These are phyloP conservation scores for Piaya cayana DNA, from an alignment of 2,113 vertebrate genomes.

Conservation along the genomic window DNA sequence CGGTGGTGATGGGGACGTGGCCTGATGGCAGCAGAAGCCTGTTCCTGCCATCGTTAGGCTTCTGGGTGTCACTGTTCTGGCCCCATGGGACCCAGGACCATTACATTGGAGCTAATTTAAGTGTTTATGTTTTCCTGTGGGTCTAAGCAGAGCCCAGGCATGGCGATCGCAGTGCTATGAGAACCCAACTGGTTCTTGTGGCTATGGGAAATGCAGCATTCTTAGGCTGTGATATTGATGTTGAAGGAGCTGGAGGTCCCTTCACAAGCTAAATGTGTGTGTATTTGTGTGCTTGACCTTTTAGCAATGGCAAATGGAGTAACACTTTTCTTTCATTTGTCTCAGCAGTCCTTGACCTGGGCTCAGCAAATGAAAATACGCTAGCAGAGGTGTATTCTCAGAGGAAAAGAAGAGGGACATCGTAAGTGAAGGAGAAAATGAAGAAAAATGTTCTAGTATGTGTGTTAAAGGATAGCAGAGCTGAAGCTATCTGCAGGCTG, in stretches of 20 bases:
- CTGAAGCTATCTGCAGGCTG: background rate
- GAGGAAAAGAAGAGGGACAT: background rate
- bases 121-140: background rate
- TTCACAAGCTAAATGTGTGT: background rate
- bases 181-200: background rate
- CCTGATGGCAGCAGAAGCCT: background rate
- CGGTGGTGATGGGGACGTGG: background rate
- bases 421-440: background rate
- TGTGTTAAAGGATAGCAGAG: background rate
- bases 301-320: background rate
- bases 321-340: background rate
- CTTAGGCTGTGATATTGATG: background rate
- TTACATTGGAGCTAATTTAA: background rate
- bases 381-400: background rate
- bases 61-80: too few species aligned
- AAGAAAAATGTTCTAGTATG: background rate
- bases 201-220: background rate
- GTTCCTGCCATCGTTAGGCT: rapidly evolving
- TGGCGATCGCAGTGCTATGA: background rate
- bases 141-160: background rate
- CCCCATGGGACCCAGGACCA: too few species aligned
- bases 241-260: background rate
- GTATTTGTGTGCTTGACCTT: background rate
- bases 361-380: background rate
- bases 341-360: conserved; percentile 11